Conservation (phyloP, 2,113 vertebrate genomes). For the Hippocampus mohnikei region DNA sequence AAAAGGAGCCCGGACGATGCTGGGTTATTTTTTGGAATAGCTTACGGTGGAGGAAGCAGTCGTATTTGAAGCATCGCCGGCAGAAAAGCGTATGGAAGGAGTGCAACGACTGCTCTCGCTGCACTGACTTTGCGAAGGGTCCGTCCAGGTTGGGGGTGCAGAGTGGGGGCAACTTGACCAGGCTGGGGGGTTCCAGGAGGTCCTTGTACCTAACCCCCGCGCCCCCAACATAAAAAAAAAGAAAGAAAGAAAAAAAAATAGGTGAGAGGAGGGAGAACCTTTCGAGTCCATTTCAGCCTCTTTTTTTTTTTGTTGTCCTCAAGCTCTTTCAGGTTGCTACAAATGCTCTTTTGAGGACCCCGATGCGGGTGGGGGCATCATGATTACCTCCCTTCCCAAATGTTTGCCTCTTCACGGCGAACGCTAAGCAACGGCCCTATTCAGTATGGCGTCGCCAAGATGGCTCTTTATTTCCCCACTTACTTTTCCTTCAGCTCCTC, state of each 20-base stretch:
- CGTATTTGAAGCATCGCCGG: conserved; percentile 97
- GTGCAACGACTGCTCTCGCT: conserved; percentile 93
- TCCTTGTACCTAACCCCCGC: conserved; percentile 82
- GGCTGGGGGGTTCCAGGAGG: conserved; percentile 84
- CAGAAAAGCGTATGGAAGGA: conserved; percentile 98
- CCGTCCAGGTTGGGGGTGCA: conserved; percentile 97
- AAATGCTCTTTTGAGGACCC: conserved; percentile 37
- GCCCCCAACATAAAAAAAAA: no score
- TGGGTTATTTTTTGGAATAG: no score
- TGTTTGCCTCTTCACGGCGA: conserved; percentile 61
- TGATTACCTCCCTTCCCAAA: conserved; percentile 52
- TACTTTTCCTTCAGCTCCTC: conserved; percentile 98
- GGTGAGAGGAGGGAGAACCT: not conserved
- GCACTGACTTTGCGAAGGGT: conserved; percentile 91
- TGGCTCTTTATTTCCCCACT: conserved; percentile 24
- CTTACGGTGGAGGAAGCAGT: conserved; percentile 97
- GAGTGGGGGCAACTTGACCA: conserved; percentile 85
- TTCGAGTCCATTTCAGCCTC: conserved; percentile 2
- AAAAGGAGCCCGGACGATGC: no score
- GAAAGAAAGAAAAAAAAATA: not conserved
- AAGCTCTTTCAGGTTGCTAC: conserved; percentile 53
- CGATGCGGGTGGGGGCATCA: conserved; percentile 38
- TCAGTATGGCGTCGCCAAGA: conserved; percentile 25
- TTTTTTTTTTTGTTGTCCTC: not conserved
- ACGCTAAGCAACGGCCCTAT: conserved; percentile 56